A percentile compares a stretch with the other conserved stretches of the same genome.
Conservation (phyloP, 2,113 vertebrate genomes). For the Etheostoma spectabile region DNA sequence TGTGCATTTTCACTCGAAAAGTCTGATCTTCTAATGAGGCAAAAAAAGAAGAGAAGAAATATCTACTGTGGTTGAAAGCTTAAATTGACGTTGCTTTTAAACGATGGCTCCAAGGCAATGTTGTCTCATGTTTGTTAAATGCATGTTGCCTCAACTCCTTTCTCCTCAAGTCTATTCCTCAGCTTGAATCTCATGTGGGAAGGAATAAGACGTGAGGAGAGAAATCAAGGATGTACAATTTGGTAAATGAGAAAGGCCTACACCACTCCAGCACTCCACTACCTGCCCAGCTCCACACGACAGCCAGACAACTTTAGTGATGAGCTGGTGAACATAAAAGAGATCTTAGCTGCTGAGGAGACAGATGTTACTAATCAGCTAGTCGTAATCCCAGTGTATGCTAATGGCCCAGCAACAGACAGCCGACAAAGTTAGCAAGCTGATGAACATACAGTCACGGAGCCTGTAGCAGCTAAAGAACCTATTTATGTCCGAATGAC, state of each 20-base stretch:
- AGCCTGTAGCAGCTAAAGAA: background rate
- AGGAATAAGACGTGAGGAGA: no score
- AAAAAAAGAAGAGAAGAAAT: background rate
- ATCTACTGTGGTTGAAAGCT: no score
- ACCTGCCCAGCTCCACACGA: background rate
- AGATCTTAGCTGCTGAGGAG: background rate
- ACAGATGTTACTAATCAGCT: background rate
- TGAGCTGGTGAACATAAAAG: background rate
- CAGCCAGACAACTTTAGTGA: background rate
- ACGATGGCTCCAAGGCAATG: no score
- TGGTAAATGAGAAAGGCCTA: no score
- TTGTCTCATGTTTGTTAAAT: no score
- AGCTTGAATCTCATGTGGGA: no score
- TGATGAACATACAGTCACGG: background rate
- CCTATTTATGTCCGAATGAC: no score
- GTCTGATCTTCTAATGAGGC: background rate
- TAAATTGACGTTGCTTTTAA: no score
- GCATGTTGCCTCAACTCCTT: no score
- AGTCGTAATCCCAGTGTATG: background rate
- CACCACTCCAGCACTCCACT: background rate
- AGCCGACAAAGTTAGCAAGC: background rate
- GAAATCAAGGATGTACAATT: no score
- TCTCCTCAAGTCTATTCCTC: no score
- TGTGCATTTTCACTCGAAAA: background rate
- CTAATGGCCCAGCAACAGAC: background rate